Conservation (phyloP, 2,797 vertebrate species). For the Peromyscus melanophrys region DNA sequence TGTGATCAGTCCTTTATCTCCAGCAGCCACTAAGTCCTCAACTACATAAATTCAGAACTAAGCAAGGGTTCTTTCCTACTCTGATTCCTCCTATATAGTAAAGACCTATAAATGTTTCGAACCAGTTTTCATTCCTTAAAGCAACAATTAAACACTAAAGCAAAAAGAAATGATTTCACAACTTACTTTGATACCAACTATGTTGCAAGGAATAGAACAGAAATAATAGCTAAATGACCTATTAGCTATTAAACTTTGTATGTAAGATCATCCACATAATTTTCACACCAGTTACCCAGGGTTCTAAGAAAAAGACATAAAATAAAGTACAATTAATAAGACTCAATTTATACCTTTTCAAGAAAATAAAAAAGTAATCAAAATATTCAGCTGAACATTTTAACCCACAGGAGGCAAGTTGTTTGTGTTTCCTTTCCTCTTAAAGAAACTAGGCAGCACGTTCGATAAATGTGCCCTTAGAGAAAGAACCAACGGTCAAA, state of each 20-base stretch:
- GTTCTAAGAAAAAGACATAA: slow-evolving; percentile 7
- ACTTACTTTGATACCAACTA: neutral
- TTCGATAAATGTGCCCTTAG: slow-evolving; percentile 34
- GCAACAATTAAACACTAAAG: neutral
- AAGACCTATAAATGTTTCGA: neutral
- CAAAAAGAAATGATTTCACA: slow-evolving; percentile 21
- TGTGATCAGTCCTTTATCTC: neutral
- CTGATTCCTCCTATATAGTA: neutral
- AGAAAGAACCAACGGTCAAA: slow-evolving; percentile 43
- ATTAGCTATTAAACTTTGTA: neutral
- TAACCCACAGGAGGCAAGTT: neutral
- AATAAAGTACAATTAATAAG: neutral
- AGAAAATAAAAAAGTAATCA: slow-evolving; percentile 20
- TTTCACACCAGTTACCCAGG: slow-evolving; percentile 27
- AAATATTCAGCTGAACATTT: neutral
- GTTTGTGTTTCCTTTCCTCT: neutral
- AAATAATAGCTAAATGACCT: neutral
- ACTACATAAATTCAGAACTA: neutral
- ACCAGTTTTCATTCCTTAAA: slow-evolving; percentile 4
- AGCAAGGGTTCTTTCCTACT: neutral
- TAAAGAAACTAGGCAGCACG: neutral
- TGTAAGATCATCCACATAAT: neutral
- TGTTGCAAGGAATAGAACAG: neutral
- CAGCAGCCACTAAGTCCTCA: neutral
- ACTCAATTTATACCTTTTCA: slow-evolving; percentile 27